Evolutionary conservation across 2,888 invertebrate species (phyloP), one percentile per base, ranked within the genome.

Genomic region (Stegophylla sp.): DNA sequence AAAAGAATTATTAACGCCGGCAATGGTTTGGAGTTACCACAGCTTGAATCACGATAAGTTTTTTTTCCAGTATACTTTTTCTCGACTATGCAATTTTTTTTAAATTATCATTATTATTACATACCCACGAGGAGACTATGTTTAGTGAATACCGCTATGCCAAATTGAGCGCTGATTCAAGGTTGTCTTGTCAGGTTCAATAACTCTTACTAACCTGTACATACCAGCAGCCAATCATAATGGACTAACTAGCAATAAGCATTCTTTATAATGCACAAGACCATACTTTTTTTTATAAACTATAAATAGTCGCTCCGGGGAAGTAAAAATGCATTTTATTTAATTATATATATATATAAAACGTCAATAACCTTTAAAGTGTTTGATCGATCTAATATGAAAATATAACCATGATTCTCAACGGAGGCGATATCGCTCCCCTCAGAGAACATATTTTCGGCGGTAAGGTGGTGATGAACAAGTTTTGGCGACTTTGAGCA

Each of bases 21-120:
- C 79, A 79, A 79, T 79, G 79, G 79, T 79, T 79, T 79, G 79
- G 79, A 79, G 79, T 79, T 79, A 79, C 79, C 79, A 79, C 79
- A 69, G 67, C 61, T 79, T 79, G 69, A 63, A 79, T 61, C 71
- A 77, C 77, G 77, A 77, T 56, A 59, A 17, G 28, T 2, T 48
- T 66, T 71, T 12, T 59, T 61, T 61, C 73, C 26, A 59, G 59
- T 10, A 59, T n/a, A 9, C 61, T 17, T 72, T 17, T 23, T 20
- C 56, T 48, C 56, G 64, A 26, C 64, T 20, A n/a, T 0, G 5
- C 17, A 34, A 12, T 61, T 61, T 53, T 64, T 66, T 64, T 41
- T 67, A 59, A 48, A 77, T 71, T 23, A 69, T 41, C 23, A 71
- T 79, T 61, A 79, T 61, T 71, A 69, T 59, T 43, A 28, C 59